These are phyloP conservation scores for Pasiphila rectangulata DNA, from an alignment of 2,888 invertebrate species.

Conservation along the genomic window DNA sequence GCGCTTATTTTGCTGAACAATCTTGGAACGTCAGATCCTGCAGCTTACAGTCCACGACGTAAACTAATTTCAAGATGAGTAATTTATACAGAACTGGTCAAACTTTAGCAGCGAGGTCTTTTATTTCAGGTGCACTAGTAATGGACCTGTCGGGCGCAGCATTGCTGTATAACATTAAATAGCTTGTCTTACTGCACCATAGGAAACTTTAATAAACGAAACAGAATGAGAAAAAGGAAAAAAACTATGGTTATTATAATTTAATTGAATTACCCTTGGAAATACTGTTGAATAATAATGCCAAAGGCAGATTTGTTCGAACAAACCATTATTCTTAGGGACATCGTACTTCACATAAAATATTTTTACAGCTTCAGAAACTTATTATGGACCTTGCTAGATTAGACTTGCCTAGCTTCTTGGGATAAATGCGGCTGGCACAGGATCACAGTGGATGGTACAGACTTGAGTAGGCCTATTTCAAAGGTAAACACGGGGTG, in stretches of 20 bases:
- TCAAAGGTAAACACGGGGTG: too few species aligned
- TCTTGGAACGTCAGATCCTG: too few species aligned
- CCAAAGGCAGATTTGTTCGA: too few species aligned
- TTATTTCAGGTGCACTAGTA: conserved; percentile 24
- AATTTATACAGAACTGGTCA: conserved; percentile 7
- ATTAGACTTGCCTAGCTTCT: too few species aligned
- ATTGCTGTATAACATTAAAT: conserved; percentile 25
- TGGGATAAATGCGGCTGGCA: too few species aligned
- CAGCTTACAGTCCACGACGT: background rate
- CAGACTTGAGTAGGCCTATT: too few species aligned
- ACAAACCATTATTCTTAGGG: too few species aligned
- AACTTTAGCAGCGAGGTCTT: conserved; percentile 7
- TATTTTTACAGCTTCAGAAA: too few species aligned
- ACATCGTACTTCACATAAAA: too few species aligned
- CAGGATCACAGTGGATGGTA: too few species aligned
- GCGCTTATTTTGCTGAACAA: too few species aligned
- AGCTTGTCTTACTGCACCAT: conserved; percentile 23
- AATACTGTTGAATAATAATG: background rate
- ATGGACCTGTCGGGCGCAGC: conserved; percentile 33
- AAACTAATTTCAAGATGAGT: background rate
- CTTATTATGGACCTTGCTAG: too few species aligned
- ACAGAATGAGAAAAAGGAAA: conserved; percentile 1
- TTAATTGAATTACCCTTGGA: background rate
- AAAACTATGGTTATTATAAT: background rate
- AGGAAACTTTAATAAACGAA: conserved; percentile 6